These are phyloP conservation scores for Caenorhabditis doughertyi DNA, from an alignment of 2,888 invertebrate genomes.

Conservation along the genomic window DNA sequence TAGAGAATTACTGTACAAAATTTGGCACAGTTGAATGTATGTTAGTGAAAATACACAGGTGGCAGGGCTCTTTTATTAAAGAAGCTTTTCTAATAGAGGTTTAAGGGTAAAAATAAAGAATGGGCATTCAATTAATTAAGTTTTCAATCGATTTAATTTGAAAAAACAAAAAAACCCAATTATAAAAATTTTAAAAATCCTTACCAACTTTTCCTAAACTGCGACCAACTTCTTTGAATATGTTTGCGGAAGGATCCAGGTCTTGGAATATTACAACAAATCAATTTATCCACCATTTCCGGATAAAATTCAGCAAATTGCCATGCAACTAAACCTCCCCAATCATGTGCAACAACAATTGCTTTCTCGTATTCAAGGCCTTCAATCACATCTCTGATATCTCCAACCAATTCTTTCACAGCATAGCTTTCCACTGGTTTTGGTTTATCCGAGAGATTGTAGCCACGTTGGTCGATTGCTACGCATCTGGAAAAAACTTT, in stretches of 20 bases:
- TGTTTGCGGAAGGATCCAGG: conserved; percentile 86
- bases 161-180: no score
- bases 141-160: no score
- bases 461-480: conserved; percentile 89
- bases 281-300: conserved; percentile 86
- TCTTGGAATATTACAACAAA: conserved; percentile 88
- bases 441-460: conserved; percentile 90
- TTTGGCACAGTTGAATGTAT: no score
- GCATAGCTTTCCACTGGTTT: conserved; percentile 86
- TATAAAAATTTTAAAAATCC: no score
- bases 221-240: conserved; percentile 79
- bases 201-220: conserved; percentile 69
- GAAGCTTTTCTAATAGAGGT: no score
- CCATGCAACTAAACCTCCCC: conserved; percentile 88
- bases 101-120: no score
- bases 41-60: no score
- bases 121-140: no score
- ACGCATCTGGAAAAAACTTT: conserved; percentile 86
- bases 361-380: conserved; percentile 84
- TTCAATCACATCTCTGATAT: conserved; percentile 87
- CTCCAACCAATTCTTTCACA: conserved; percentile 86
- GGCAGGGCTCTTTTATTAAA: no score
- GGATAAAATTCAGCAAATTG: conserved; percentile 81
- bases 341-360: conserved; percentile 65
- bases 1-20: no score